Evolutionary conservation across 2,113 vertebrate genomes (phyloP), one percentile per base, ranked within the genome.

Genomic region (Cyprinodon tularosa): DNA sequence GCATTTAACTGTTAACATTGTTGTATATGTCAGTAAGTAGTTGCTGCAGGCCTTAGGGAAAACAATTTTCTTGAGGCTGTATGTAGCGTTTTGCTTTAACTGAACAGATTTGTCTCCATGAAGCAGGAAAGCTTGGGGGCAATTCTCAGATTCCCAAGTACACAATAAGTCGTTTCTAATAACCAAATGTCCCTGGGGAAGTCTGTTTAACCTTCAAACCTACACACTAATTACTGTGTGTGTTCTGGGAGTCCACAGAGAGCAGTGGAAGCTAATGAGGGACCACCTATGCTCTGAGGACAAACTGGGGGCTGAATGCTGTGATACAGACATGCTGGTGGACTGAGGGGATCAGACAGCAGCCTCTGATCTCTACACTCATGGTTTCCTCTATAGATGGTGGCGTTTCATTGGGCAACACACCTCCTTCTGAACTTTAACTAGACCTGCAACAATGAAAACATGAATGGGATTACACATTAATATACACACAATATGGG

Each of bases 201-300:
- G 78, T 68, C 72, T 71, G 45, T 81, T 84, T 85, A 86, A 86
- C 84, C 80, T 85, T 84, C 73, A 90, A 78, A 82, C 76, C 78
- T 66, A 78, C 83, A 74, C 76, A 74, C 68, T 82, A 80, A 85
- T 80, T 82, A 71, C 39, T 84, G 72, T 59, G 72, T 82, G 76
- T 72, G 80, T 48, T 74, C 57, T 74, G 68, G 50, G 71, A 76
- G 84, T 86, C 80, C 77, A 70, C 72, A 76, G 77, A 82, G 77
- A 85, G 17, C 61, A 79, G 75, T 44, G 48, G 68, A 63, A 45
- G 81, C 78, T 85, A 84, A 87, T 85, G 83, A 85, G 78, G 83
- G 76, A 67, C 73, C 60, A 62, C 72, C 72, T 79, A 47, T 62
- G 68, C 71, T 77, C 62, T 39, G 39, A 85, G 80, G 66, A 50